These are phyloP conservation scores for Acrocyrtus sp. DNA, from an alignment of 2,888 invertebrate genomes.

Conservation along the genomic window DNA sequence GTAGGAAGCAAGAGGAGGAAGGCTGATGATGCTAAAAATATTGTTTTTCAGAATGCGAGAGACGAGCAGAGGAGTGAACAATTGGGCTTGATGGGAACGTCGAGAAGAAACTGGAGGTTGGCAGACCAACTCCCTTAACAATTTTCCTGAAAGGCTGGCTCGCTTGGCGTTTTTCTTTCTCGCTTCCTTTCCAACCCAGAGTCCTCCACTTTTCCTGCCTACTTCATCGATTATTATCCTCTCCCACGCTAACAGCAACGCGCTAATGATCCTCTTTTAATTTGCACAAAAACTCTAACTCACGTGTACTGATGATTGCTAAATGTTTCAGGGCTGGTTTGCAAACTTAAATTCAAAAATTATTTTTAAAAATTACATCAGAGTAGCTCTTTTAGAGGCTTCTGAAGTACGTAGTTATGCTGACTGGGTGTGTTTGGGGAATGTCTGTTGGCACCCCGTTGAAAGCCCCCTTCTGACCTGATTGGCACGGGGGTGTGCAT, in stretches of 20 bases:
- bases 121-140: conserved; percentile 52
- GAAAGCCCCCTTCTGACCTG: conserved; percentile 56
- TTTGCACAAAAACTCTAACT: too few relatives aligned
- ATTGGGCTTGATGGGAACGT: conserved; percentile 53
- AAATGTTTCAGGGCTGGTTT: too few relatives aligned
- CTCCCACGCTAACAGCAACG: too few relatives aligned
- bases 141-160: conserved; percentile 44
- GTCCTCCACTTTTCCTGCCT: conserved; percentile 44
- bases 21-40: neutral
- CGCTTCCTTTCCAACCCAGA: conserved; percentile 39
- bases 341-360: too few relatives aligned
- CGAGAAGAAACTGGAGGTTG: conserved; percentile 54
- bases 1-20: conserved; percentile 1
- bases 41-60: conserved; percentile 11
- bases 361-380: too few relatives aligned
- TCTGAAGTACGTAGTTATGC: conserved; percentile 34
- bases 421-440: conserved; percentile 59
- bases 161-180: conserved; percentile 47
- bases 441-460: conserved; percentile 53
- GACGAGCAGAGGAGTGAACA: conserved; percentile 54
- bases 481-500: conserved; percentile 55
- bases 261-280: too few relatives aligned
- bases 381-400: too few relatives aligned
- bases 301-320: too few relatives aligned
- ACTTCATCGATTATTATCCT: conserved; percentile 47